Evolutionary conservation across 2,888 invertebrate genomes (phyloP).

Genomic region (Nymphalis c-album): DNA sequence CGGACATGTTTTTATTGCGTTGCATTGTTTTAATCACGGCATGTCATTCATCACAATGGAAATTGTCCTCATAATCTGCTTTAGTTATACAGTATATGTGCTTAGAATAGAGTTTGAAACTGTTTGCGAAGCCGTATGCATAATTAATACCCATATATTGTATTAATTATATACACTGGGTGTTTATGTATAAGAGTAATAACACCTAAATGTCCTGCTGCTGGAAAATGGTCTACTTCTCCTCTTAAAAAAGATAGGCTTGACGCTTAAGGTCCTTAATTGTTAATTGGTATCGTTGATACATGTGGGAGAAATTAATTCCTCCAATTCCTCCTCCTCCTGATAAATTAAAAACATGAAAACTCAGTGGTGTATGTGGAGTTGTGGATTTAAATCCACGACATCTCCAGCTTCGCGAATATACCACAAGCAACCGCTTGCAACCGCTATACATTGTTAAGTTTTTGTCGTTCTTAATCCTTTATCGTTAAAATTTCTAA

Average conservation of each 20-base stretch:
- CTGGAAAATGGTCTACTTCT: not conserved
- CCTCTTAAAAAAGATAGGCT: not conserved
- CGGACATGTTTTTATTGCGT: not conserved
- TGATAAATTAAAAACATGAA: too few species aligned
- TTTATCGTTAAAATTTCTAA: too few species aligned
- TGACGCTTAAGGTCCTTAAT: not conserved
- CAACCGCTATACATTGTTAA: too few species aligned
- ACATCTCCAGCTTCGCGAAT: too few species aligned
- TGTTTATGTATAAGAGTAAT: not conserved
- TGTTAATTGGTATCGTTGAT: too few species aligned
- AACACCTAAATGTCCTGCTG: not conserved
- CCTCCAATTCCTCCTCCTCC: too few species aligned
- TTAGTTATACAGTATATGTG: slow-evolving; percentile 4
- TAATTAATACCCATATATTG: slow-evolving; percentile 3
- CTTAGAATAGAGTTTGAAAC: slow-evolving; percentile 9
- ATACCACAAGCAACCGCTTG: too few species aligned
- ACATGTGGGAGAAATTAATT: too few species aligned
- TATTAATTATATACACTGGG: not conserved
- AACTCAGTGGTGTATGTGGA: too few species aligned
- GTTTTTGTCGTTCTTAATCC: too few species aligned
- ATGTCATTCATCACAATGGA: slow-evolving; percentile 5
- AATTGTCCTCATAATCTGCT: slow-evolving; percentile 6
- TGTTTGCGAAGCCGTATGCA: slow-evolving; percentile 8
- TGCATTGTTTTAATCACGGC: not conserved
- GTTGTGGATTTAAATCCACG: too few species aligned